Evolutionary conservation across 1,140 invertebrate genomes (phyloP).

Genomic region (Coboldia fuscipes): DNA sequence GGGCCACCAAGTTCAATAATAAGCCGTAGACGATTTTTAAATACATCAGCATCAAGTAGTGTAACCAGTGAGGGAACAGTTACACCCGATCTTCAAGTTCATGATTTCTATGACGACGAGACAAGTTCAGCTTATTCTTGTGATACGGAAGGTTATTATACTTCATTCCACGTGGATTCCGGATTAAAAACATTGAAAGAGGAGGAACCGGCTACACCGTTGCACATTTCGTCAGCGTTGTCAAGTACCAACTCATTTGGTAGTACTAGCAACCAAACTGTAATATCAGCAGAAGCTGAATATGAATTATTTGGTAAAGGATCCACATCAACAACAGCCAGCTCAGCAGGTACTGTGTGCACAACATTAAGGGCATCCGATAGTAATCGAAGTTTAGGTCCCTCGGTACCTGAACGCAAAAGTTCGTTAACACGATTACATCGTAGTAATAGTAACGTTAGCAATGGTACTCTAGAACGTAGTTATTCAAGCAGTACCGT

Average conservation of each 20-base stretch:
- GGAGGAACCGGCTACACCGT: slow-evolving; percentile 45
- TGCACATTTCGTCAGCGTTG: slow-evolving; percentile 36
- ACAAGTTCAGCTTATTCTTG: slow-evolving; percentile 85
- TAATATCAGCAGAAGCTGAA: slow-evolving; percentile 53
- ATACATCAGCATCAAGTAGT: slow-evolving; percentile 58
- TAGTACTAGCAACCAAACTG: slow-evolving; percentile 29
- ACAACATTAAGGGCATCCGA: slow-evolving; percentile 45
- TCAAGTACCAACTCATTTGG: slow-evolving; percentile 27
- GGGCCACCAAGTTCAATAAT: slow-evolving; percentile 44
- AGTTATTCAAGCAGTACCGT: slow-evolving; percentile 29
- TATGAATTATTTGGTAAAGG: slow-evolving; percentile 76
- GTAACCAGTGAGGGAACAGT: slow-evolving; percentile 67
- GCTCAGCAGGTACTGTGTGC: slow-evolving; percentile 72
- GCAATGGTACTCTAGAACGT: slow-evolving; percentile 30
- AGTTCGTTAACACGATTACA: slow-evolving; percentile 36
- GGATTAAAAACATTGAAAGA: slow-evolving; percentile 70
- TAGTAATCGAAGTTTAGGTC: slow-evolving; percentile 33
- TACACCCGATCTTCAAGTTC: slow-evolving; percentile 55
- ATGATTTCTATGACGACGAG: slow-evolving; percentile 60
- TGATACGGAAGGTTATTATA: slow-evolving; percentile 93
- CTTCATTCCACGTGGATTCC: slow-evolving; percentile 89
- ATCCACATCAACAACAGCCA: slow-evolving; percentile 71
- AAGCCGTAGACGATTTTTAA: slow-evolving; percentile 37
- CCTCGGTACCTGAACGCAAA: slow-evolving; percentile 53
- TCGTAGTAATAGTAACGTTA: slow-evolving; percentile 21